Evolutionary conservation across 2,797 vertebrate species (phyloP).

Genomic region (Rousettus madagascariensis): DNA sequence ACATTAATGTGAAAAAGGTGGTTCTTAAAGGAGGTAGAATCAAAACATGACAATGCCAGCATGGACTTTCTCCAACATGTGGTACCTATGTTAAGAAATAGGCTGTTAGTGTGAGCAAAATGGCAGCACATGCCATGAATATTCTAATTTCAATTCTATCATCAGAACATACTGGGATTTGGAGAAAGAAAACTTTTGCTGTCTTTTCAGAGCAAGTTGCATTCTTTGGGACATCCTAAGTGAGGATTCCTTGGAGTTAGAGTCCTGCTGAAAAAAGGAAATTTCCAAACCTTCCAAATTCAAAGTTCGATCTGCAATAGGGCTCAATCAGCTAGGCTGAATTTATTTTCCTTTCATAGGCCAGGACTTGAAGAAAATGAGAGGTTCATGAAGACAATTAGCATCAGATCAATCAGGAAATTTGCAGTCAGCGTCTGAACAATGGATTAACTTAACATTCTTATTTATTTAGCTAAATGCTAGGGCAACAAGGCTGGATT

Average conservation of each 20-base stretch:
- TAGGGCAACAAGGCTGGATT: neutral
- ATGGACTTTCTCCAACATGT: too few species aligned
- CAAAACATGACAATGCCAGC: neutral
- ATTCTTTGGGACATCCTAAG: neutral
- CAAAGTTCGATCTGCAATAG: conserved; percentile 43
- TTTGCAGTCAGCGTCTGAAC: conserved; percentile 44
- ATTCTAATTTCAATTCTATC: neutral
- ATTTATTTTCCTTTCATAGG: conserved; percentile 25
- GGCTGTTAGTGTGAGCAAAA: neutral
- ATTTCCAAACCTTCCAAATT: conserved; percentile 11
- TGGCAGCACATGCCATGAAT: neutral
- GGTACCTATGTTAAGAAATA: neutral
- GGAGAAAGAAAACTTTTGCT: neutral
- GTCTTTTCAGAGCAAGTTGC: conserved; percentile 12
- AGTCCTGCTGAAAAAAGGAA: conserved; percentile 11
- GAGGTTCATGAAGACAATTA: conserved; percentile 50
- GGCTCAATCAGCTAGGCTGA: conserved; percentile 4
- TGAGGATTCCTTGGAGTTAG: neutral
- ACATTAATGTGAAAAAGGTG: neutral
- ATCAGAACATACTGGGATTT: neutral
- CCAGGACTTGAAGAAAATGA: conserved; percentile 9
- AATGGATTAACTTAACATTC: neutral
- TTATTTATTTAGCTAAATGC: conserved; percentile 56
- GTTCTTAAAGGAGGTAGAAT: neutral
- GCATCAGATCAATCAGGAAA: conserved; percentile 63